phyloP scores from a whole-genome alignment of 2,113 vertebrate species.

The Phylloscopus trochiloides region DNA sequence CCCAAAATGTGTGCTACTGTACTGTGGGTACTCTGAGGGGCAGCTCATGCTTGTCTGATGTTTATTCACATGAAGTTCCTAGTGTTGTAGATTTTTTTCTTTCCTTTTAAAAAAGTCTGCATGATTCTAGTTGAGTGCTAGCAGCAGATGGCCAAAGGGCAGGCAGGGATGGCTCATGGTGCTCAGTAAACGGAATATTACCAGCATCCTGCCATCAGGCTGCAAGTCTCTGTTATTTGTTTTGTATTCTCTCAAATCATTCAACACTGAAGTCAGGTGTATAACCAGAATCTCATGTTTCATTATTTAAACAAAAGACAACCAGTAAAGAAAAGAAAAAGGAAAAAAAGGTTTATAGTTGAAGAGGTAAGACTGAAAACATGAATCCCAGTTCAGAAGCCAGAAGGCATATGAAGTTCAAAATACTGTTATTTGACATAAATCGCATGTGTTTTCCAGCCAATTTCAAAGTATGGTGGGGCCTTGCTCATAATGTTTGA shows the following conservation, averaged over 20 bases:
- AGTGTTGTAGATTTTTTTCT: neutral
- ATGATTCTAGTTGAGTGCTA: neutral
- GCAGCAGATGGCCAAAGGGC: constrained; percentile 51
- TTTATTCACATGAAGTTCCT: neutral
- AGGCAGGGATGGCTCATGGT: constrained; percentile 7
- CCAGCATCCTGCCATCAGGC: neutral
- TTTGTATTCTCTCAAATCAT: neutral
- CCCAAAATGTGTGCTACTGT: neutral
- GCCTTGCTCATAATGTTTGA: neutral
- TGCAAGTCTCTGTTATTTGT: neutral
- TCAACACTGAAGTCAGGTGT: neutral
- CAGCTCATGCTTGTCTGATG: neutral
- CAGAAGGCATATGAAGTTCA: neutral
- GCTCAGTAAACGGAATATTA: constrained; percentile 43
- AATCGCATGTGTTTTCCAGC: constrained; percentile 1
- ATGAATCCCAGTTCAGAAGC: neutral
- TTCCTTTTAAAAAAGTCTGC: neutral
- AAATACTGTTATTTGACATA: constrained; percentile 11
- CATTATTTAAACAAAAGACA: neutral
- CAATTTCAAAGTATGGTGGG: neutral
- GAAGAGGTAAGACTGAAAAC: neutral
- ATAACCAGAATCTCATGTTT: neutral
- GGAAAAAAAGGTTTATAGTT: neutral
- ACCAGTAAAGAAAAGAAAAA: neutral
- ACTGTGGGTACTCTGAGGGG: neutral